Conservation (phyloP, 2,797 vertebrate genomes). For the Peromyscus eremicus region DNA sequence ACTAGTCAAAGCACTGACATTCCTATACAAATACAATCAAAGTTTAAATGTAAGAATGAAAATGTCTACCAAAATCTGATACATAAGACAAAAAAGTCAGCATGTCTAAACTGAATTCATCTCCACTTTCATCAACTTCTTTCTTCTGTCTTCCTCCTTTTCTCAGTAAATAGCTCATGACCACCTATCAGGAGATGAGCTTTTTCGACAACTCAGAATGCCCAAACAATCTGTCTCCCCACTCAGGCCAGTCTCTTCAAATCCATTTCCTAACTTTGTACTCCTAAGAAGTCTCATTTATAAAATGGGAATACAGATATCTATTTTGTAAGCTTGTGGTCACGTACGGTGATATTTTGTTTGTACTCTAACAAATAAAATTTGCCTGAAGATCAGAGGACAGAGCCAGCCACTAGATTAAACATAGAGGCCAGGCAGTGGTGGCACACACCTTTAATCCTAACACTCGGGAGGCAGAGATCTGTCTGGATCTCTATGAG, state of each 20-base stretch:
- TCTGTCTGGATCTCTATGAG: too few relatives aligned
- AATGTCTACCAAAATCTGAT: neutral
- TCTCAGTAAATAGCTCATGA: constrained; percentile 16
- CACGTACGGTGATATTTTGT: neutral
- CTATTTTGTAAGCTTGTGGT: constrained; percentile 53
- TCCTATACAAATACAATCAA: constrained; percentile 36
- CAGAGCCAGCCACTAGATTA: too few relatives aligned
- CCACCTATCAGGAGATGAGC: neutral
- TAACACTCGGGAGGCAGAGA: too few relatives aligned
- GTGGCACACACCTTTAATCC: too few relatives aligned
- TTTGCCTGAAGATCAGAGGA: too few relatives aligned
- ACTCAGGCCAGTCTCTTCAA: constrained; percentile 6
- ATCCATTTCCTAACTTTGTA: constrained; percentile 31
- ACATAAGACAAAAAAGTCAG: constrained; percentile 46
- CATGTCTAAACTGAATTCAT: neutral
- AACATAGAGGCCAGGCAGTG: too few relatives aligned
- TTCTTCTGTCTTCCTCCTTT: constrained; percentile 34
- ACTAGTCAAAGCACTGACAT: constrained; percentile 48
- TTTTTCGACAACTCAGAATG: neutral
- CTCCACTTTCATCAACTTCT: constrained; percentile 17
- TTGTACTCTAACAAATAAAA: too few relatives aligned
- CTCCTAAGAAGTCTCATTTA: neutral
- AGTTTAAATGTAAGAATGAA: constrained; percentile 56
- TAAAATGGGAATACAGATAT: constrained; percentile 24
- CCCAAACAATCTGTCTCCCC: neutral